A percentile compares a stretch with the other conserved stretches of the same genome.
Conservation (phyloP, 2,888 invertebrate species). For the Machimus rusticus region DNA sequence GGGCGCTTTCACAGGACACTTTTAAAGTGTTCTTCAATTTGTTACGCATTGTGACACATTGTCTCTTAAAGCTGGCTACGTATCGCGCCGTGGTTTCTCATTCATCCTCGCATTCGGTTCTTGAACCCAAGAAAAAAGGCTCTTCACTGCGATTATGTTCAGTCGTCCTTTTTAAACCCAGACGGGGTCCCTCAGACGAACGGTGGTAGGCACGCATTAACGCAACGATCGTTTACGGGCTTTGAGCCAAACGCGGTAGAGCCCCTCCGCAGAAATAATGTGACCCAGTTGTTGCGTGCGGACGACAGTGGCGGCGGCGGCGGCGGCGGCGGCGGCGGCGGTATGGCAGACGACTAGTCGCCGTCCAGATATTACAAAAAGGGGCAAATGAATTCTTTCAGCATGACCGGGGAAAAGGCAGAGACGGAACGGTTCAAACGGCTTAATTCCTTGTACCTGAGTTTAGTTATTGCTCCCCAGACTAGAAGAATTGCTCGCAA, state of each 20-base stretch:
- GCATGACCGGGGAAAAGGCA: neutral
- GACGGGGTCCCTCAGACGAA: neutral
- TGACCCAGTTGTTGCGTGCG: neutral
- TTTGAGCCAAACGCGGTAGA: neutral
- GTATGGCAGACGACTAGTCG: neutral
- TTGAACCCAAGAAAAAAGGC: neutral
- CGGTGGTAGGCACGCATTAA: neutral
- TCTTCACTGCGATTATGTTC: neutral
- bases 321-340: neutral
- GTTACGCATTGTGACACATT: neutral
- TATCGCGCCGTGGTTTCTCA: neutral
- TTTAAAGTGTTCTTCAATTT: neutral
- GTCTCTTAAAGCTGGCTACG: neutral
- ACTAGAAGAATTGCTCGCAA: slow-evolving; percentile 33
- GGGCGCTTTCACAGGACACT: neutral
- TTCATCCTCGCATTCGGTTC: neutral
- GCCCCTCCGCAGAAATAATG: neutral
- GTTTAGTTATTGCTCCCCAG: slow-evolving; percentile 32
- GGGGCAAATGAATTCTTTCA: neutral
- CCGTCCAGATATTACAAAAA: neutral
- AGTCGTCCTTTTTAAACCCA: neutral
- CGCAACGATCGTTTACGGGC: neutral
- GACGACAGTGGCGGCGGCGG: neutral
- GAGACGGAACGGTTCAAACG: neutral
- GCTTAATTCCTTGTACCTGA: slow-evolving; percentile 10